Evolutionary conservation across 2,888 invertebrate genomes (phyloP), one percentile per base, ranked within the genome.

Genomic region (Sussaba pulchella): DNA sequence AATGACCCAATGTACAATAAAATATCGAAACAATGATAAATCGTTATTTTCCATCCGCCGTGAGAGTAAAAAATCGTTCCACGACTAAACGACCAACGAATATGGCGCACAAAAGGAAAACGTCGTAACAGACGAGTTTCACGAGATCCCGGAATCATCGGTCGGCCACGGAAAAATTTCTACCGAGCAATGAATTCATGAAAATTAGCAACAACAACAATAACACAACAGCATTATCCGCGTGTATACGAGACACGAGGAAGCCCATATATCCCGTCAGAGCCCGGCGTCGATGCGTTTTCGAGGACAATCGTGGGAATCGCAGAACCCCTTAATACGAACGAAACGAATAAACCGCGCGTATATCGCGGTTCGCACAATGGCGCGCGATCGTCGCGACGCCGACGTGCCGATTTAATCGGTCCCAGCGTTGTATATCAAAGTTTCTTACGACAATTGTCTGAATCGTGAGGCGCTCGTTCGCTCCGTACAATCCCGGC

Each of bases 301-400:
- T 63, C 63, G 61, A 54, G 31, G 17, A 80, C 67, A 80, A 80
- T 76, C 67, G 76, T 80, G 80, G 31, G 80, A 80, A 79, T 64
- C 41, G 41, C 26, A 66, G 12, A 26, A 21, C 36, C 14, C 12
- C n/a, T n/a, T 31, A 31, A 17, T 19, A n/a, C n/a, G 41, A 41
- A 12, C n/a, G 39, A 14, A 64, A 45, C 61, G 59, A 67, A 78
- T 72, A 59, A 72, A 72, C 57, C 39, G n/a, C n/a, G n/a, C n/a
- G n/a, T n/a, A n/a, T n/a, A n/a, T 43, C 10, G 24, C 31, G n/a
- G 12, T 19, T 14, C 19, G 31, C n/a, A n/a, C 9, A 57, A 57
- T 57, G 9, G n/a, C n/a, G n/a, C 31, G 31, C 36, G 57, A 5
- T n/a, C n/a, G 31, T 14, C 17, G n/a, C 57, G 31, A 14, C 1